phyloP scores from a whole-genome alignment of 1,140 invertebrate genomes.

The Ephestia elutella region DNA sequence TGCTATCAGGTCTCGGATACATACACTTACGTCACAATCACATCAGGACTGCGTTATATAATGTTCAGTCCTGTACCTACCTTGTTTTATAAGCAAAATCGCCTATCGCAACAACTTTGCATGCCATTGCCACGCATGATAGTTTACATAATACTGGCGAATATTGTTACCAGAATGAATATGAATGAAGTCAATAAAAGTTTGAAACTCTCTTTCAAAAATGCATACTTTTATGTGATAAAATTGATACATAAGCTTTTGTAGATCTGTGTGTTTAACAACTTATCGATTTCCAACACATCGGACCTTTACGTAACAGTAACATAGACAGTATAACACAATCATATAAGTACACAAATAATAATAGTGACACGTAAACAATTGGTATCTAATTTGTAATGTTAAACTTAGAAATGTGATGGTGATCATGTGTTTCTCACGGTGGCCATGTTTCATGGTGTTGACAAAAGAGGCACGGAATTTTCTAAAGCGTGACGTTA shows the following conservation, averaged over 20 bases:
- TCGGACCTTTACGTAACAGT: slow-evolving; percentile 53
- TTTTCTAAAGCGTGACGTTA: neutral
- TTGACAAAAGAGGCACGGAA: slow-evolving; percentile 16
- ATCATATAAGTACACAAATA: slow-evolving; percentile 7
- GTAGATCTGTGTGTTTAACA: slow-evolving; percentile 30
- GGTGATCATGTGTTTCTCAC: slow-evolving; percentile 56
- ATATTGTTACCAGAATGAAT: neutral
- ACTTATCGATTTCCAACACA: slow-evolving; percentile 55
- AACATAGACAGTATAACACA: slow-evolving; percentile 26
- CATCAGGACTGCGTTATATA: slow-evolving; percentile 51
- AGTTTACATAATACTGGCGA: neutral
- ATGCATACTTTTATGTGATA: neutral
- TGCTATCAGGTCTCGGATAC: neutral
- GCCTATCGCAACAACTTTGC: neutral
- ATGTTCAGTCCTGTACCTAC: slow-evolving; percentile 22
- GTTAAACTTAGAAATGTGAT: slow-evolving; percentile 5
- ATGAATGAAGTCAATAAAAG: neutral
- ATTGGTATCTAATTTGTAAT: slow-evolving; percentile 15
- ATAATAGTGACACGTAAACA: slow-evolving; percentile 26
- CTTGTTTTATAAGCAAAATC: neutral
- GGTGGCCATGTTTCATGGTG: slow-evolving; percentile 50
- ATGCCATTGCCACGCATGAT: neutral
- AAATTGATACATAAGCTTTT: too few species aligned
- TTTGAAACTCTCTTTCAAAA: neutral
- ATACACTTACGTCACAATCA: slow-evolving; percentile 48